These are phyloP conservation scores for Drosophila lacicola DNA, from an alignment of 2,888 invertebrate species.

Conservation along the genomic window DNA sequence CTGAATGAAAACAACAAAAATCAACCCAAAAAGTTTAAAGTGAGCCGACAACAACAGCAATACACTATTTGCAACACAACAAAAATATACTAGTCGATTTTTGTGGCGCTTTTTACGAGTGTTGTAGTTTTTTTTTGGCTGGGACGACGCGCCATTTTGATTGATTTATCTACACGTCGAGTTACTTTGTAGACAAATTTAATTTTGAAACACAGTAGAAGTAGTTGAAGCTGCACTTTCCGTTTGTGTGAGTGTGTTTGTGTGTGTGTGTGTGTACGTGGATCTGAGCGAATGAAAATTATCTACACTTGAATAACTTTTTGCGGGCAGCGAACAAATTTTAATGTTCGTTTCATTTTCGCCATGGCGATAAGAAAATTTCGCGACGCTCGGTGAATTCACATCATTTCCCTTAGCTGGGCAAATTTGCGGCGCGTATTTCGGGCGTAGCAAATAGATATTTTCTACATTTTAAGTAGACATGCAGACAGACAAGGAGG, in stretches of 20 bases:
- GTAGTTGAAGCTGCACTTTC: slow-evolving; percentile 39
- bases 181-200: slow-evolving; percentile 77
- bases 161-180: slow-evolving; percentile 73
- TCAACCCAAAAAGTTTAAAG: slow-evolving; percentile 60
- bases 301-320: slow-evolving; percentile 81
- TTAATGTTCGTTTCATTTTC: slow-evolving; percentile 70
- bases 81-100: slow-evolving; percentile 42
- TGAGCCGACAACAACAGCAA: slow-evolving; percentile 54
- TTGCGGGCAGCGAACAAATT: slow-evolving; percentile 69
- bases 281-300: slow-evolving; percentile 69
- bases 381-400: slow-evolving; percentile 37
- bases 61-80: slow-evolving; percentile 28
- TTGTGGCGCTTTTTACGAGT: slow-evolving; percentile 52
- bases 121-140: slow-evolving; percentile 17
- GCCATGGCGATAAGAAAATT: slow-evolving; percentile 70
- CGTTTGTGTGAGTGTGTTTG: background rate
- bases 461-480: slow-evolving; percentile 79
- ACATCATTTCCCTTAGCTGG: slow-evolving; percentile 41
- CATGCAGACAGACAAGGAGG: slow-evolving; percentile 31
- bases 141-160: slow-evolving; percentile 60
- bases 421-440: slow-evolving; percentile 59
- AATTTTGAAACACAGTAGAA: slow-evolving; percentile 58
- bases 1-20: slow-evolving; percentile 22
- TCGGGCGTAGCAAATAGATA: slow-evolving; percentile 80
- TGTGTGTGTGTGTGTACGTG: slow-evolving; percentile 5